Percentiles rank a stretch among this genome's conserved stretches.
Evolutionary conservation across 2,888 invertebrate genomes (phyloP).

Genomic region (Phortica magna): DNA sequence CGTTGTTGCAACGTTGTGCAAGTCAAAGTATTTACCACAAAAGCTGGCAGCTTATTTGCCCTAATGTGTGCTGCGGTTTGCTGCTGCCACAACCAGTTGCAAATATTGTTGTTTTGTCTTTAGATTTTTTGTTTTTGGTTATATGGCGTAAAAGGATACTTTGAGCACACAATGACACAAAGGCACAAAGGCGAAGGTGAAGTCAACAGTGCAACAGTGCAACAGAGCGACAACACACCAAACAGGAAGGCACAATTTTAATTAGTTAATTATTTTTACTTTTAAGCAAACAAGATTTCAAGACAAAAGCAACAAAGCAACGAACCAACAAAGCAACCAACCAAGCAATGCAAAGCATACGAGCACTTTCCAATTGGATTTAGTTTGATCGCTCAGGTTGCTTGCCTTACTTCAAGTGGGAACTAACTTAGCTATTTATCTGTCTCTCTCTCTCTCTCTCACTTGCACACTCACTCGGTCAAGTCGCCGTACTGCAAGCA

Average conservation of each 20-base stretch:
- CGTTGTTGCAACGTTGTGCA: slow-evolving; percentile 41
- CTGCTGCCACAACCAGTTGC: background rate
- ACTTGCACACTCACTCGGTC: slow-evolving; percentile 40
- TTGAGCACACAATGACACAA: slow-evolving; percentile 29
- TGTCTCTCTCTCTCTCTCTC: background rate
- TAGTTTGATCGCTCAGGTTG: no score
- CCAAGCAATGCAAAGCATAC: slow-evolving; percentile 19
- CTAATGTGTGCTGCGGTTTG: slow-evolving; percentile 57
- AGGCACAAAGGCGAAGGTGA: slow-evolving; percentile 27
- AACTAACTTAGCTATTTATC: no score
- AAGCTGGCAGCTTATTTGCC: slow-evolving; percentile 68
- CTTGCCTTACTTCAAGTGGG: no score
- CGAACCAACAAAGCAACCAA: slow-evolving; percentile 33
- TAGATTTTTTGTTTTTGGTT: background rate
- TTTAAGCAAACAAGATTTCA: slow-evolving; percentile 71
- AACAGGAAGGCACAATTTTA: slow-evolving; percentile 69
- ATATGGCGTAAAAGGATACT: slow-evolving; percentile 42
- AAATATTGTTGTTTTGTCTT: background rate
- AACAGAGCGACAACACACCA: slow-evolving; percentile 47
- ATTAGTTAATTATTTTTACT: slow-evolving; percentile 74
- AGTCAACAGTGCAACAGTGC: slow-evolving; percentile 34
- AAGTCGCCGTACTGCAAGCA: slow-evolving; percentile 57
- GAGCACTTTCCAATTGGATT: slow-evolving; percentile 26
- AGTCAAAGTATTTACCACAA: slow-evolving; percentile 66
- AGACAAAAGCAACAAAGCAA: slow-evolving; percentile 60